Evolutionary conservation across 2,888 invertebrate species (phyloP).

Genomic region (Coenonympha arcania): DNA sequence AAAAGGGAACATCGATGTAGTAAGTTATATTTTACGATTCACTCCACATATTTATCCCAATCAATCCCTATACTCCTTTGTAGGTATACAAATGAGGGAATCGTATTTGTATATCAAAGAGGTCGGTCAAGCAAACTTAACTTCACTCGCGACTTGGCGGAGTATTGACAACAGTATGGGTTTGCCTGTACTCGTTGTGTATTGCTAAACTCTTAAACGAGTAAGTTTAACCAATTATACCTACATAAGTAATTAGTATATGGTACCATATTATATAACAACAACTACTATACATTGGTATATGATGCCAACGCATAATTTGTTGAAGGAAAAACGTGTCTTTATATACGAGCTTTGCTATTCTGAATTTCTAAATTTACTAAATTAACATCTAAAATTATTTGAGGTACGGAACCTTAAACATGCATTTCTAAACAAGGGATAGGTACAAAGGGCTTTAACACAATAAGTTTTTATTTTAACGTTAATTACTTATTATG

Average conservation of each 20-base stretch:
- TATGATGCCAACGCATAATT: no score
- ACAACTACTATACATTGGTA: no score
- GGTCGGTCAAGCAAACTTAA: constrained; percentile 24
- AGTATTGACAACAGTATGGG: background rate
- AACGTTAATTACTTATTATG: background rate
- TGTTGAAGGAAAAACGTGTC: no score
- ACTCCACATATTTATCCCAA: constrained; percentile 24
- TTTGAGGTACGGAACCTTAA: no score
- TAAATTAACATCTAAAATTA: no score
- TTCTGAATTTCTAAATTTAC: no score
- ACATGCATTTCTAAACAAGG: no score
- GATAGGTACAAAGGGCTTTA: no score
- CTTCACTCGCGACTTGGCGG: background rate
- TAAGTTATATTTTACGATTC: constrained; percentile 24
- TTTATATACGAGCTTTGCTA: no score
- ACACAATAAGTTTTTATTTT: background rate
- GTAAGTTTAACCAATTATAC: no score
- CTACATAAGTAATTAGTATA: no score
- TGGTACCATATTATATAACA: no score
- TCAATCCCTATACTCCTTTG: constrained; percentile 22
- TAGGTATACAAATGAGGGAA: constrained; percentile 25
- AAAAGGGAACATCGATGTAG: constrained; percentile 19
- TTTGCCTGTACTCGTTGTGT: background rate
- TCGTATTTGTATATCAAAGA: constrained; percentile 23
- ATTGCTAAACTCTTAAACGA: background rate